A percentile compares a stretch with the other conserved stretches of the same genome.
Evolutionary conservation across 2,888 invertebrate genomes (phyloP).

Genomic region (Drosophila subsilvestris): DNA sequence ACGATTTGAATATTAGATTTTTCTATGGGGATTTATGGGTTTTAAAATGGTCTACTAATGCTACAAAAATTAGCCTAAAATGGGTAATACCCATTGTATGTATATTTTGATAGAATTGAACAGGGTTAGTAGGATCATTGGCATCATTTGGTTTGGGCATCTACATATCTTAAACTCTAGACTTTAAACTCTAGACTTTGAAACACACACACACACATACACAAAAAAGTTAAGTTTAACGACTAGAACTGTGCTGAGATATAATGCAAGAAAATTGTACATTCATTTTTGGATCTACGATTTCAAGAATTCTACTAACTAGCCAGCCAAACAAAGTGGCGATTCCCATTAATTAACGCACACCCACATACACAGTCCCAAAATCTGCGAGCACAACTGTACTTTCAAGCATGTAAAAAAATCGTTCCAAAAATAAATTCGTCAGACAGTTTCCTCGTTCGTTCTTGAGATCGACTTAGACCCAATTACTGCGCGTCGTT

Average conservation of each 20-base stretch:
- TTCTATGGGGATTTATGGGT: conserved; percentile 32
- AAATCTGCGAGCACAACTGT: conserved; percentile 12
- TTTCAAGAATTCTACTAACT: conserved; percentile 46
- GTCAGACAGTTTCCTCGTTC: conserved; percentile 26
- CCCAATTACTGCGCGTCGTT: conserved; percentile 72
- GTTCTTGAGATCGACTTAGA: conserved; percentile 55
- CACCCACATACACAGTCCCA: neutral
- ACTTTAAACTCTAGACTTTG: neutral
- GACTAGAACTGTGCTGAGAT: conserved; percentile 71
- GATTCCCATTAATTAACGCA: conserved; percentile 15
- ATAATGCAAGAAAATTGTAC: conserved; percentile 10
- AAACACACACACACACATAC: conserved; percentile 21
- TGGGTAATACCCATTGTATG: conserved; percentile 14
- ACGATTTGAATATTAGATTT: conserved; percentile 32
- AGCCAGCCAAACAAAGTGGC: conserved; percentile 35
- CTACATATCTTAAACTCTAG: conserved; percentile 9
- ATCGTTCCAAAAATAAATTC: conserved; percentile 70
- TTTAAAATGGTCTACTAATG: conserved; percentile 40
- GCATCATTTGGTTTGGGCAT: conserved; percentile 29
- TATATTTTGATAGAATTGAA: conserved; percentile 28
- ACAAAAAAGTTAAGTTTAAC: conserved; percentile 43
- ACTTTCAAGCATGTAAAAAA: conserved; percentile 47
- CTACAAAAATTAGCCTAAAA: conserved; percentile 36
- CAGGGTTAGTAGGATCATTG: conserved; percentile 34
- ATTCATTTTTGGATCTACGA: conserved; percentile 27